Evolutionary conservation across 2,113 vertebrate species (phyloP), one percentile per base, ranked within the genome.

Genomic region (Phasianus colchicus): DNA sequence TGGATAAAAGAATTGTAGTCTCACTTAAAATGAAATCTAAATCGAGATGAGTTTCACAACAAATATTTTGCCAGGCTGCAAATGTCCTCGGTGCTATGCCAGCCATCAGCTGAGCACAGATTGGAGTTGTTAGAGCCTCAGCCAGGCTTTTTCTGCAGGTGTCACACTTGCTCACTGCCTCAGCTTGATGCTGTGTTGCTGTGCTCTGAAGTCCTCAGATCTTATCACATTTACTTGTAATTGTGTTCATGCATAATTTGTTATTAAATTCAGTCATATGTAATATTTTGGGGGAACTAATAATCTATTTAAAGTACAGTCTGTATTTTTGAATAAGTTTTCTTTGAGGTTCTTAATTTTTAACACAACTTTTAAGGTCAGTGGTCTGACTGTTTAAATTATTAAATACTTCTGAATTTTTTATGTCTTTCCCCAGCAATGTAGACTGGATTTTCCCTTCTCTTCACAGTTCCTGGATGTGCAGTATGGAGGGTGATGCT

Each of bases 351-450:
- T 92, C 96, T 95, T 97, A 96, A 96, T 96, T 97, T 97, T 97
- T 95, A 97, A 96, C 87, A 94, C 69, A 93, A 96, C 77, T 96
- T 95, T 94, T 97, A 97, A 95, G 97, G 97, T 96, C 96, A 97
- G 92, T 89, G 86, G 94, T 96, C 96, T 1, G 0, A 92, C 77
- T 45, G 65, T 8, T 6, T 96, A 88, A 96, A 96, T 96, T 95
- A 97, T 97, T 96, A 94, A 97, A 91, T 78, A 82, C 58, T 73
- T 89, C 66, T 97, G 89, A 96, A 97, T 96, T 94, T 96, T 97
- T 97, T 43, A 96, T 97, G 87, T 82, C 47, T 81, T 93, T 95
- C 63, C 42, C 69, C 29, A 94, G 88, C 1, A 10, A 65, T 58
- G 78, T 70, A 91, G 71, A 66, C 83, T 87, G 64, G 92, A 55